phyloP scores from a whole-genome alignment of 2,113 vertebrate genomes.

The Erpornis zantholeuca region DNA sequence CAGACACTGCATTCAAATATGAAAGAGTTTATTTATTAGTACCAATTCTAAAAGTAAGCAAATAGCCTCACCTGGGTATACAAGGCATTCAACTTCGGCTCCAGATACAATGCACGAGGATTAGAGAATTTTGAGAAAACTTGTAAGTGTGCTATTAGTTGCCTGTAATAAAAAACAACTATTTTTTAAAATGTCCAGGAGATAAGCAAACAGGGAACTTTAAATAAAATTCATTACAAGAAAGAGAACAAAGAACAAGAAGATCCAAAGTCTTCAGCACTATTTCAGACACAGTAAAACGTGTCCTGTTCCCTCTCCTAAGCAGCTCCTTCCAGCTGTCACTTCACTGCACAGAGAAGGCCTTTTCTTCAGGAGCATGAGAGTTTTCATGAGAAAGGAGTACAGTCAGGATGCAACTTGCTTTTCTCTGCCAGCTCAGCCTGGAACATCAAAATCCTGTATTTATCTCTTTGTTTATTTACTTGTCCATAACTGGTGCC shows the following conservation, averaged over 20 bases:
- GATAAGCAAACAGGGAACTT: not conserved
- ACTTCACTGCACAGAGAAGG: not conserved
- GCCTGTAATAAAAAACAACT: constrained; percentile 71
- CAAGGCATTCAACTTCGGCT: constrained; percentile 83
- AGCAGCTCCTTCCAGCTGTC: not conserved
- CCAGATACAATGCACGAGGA: constrained; percentile 88
- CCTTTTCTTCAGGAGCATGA: not conserved
- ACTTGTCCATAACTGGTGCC: not conserved
- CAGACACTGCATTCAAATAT: not conserved
- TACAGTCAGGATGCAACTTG: not conserved
- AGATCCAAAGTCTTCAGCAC: not conserved
- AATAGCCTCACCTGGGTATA: constrained; percentile 83
- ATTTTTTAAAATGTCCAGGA: not conserved
- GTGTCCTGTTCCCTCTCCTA: not conserved
- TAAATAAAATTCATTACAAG: not conserved
- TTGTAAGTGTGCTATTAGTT: constrained; percentile 88
- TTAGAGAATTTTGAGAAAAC: constrained; percentile 95
- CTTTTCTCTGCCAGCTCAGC: not conserved
- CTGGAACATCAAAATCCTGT: not conserved
- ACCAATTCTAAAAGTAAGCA: not conserved
- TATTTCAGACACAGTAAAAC: not conserved
- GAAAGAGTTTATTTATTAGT: not conserved
- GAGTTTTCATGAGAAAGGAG: not conserved
- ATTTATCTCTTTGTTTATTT: not conserved
- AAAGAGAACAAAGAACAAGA: not conserved